Evolutionary conservation across 1,140 invertebrate genomes (phyloP).

Genomic region (Hylaeus anthracinus): DNA sequence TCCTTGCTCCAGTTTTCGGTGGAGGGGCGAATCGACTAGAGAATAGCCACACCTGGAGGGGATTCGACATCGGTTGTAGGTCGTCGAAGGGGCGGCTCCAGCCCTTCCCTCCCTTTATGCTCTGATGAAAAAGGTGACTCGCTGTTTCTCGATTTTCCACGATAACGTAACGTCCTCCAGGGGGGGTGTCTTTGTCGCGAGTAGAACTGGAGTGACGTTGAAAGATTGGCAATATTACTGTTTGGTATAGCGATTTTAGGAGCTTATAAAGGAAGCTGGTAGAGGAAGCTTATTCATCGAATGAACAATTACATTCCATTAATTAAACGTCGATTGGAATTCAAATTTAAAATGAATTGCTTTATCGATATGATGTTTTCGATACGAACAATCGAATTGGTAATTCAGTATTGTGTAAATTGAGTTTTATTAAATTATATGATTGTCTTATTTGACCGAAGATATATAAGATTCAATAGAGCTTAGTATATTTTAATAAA

Average conservation of each 20-base stretch:
- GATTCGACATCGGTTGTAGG: slow-evolving; percentile 41
- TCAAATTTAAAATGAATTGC: too few species aligned
- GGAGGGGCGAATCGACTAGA: slow-evolving; percentile 29
- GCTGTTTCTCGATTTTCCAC: slow-evolving; percentile 4
- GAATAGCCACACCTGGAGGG: slow-evolving; percentile 35
- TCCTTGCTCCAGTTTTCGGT: slow-evolving; percentile 71
- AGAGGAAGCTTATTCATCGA: too few species aligned
- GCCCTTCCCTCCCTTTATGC: not conserved
- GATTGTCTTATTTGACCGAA: too few species aligned
- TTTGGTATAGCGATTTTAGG: not conserved
- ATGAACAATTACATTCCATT: too few species aligned
- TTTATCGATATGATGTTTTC: too few species aligned
- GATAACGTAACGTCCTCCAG: not conserved
- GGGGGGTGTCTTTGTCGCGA: not conserved
- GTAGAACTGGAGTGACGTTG: not conserved
- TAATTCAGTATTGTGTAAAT: too few species aligned
- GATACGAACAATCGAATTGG: too few species aligned
- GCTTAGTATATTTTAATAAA: too few species aligned
- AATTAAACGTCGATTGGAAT: too few species aligned
- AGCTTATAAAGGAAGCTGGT: too few species aligned
- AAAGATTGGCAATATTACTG: not conserved
- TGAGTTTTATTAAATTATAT: too few species aligned
- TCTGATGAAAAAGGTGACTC: not conserved
- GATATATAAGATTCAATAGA: too few species aligned
- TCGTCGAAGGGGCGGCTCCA: slow-evolving; percentile 52